Conservation (phyloP, 2,888 invertebrate species). For the Lepidonotus clava region DNA sequence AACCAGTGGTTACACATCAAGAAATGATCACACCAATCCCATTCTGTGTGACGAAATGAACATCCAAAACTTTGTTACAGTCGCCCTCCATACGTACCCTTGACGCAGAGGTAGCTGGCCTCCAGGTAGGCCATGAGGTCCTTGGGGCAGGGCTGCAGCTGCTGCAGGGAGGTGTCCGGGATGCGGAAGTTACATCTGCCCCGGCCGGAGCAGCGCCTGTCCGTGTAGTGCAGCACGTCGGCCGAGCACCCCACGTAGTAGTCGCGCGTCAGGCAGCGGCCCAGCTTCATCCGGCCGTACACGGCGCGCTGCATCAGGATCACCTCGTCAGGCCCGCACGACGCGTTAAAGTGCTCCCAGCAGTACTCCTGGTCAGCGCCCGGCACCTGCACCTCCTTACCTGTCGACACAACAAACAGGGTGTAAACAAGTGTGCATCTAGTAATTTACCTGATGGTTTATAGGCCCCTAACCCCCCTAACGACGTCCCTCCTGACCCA, state of each 20-base stretch:
- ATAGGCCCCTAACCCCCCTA: too few species aligned
- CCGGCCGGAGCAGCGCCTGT: slow-evolving; percentile 60
- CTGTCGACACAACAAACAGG: too few species aligned
- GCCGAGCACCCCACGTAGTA: slow-evolving; percentile 60
- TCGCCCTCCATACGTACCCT: slow-evolving; percentile 59
- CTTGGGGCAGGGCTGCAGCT: slow-evolving; percentile 61
- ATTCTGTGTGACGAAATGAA: too few species aligned
- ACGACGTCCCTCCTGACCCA: too few species aligned
- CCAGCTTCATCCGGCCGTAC: slow-evolving; percentile 62
- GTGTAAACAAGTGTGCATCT: too few species aligned
- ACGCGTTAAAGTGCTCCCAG: slow-evolving; percentile 62
- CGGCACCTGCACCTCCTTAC: too few species aligned
- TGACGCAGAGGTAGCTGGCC: slow-evolving; percentile 59
- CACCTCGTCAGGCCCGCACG: slow-evolving; percentile 60
- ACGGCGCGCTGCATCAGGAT: slow-evolving; percentile 59
- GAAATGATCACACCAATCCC: too few species aligned
- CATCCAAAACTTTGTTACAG: too few species aligned
- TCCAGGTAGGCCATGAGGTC: slow-evolving; percentile 62
- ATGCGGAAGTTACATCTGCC: slow-evolving; percentile 55
- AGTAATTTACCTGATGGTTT: too few species aligned
- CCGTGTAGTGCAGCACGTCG: slow-evolving; percentile 60
- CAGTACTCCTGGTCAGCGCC: slow-evolving; percentile 67
- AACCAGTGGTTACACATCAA: too few species aligned
- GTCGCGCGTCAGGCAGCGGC: slow-evolving; percentile 59
- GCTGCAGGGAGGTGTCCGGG: slow-evolving; percentile 59